phyloP scores from a whole-genome alignment of 2,113 vertebrate species.

The Lasiurus cinereus region DNA sequence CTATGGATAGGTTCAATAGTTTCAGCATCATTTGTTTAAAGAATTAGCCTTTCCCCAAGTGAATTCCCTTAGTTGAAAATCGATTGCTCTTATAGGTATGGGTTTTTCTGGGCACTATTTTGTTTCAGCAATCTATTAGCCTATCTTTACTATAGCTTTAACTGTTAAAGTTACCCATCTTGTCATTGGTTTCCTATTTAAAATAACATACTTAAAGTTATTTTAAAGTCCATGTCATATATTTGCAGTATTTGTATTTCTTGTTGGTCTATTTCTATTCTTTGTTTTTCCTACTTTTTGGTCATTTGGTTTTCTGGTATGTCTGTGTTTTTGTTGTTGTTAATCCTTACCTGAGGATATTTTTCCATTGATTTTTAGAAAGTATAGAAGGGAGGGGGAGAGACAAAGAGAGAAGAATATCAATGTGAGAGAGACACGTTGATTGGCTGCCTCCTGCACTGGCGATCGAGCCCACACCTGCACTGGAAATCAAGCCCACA shows the following conservation, averaged over 20 bases:
- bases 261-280: neutral
- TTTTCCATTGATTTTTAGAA: too few relatives aligned
- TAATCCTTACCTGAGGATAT: too few relatives aligned
- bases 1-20: neutral
- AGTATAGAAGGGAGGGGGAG: too few relatives aligned
- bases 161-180: neutral
- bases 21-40: neutral
- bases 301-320: neutral
- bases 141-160: neutral
- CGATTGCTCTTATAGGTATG: neutral
- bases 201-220: neutral
- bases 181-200: neutral
- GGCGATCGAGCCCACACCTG: too few relatives aligned
- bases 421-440: too few relatives aligned
- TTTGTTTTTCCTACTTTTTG: neutral
- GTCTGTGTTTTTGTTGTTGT: neutral
- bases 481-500: too few relatives aligned
- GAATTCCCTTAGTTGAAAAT: neutral
- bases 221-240: neutral
- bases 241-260: constrained; percentile 27
- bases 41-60: neutral
- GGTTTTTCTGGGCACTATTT: neutral
- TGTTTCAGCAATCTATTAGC: neutral
- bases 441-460: too few relatives aligned
- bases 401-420: too few relatives aligned